Base-by-base conservation (phyloP, 2,113 vertebrate genomes). In the Megatriorchis doriae region DNA sequence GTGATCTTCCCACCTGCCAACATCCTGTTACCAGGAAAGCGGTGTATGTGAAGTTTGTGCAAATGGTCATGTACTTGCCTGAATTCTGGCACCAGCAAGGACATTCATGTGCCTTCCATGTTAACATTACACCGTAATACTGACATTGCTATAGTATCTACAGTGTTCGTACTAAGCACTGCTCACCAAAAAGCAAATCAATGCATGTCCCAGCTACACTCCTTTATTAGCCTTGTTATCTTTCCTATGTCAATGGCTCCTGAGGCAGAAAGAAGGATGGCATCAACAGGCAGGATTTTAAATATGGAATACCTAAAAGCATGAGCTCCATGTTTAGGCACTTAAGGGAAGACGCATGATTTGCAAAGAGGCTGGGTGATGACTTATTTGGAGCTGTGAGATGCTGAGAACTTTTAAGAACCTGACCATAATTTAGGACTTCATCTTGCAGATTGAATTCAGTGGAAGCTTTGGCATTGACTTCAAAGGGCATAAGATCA, bases 1-100 rank as follows among this genome's bases (percentile, higher is more conserved):
- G 81, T 97, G 96, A 95, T 96, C 93, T 93, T 82, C 87, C 84
- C 92, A 97, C 92, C 90, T 97, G 97, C 96, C 94, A 97, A 95
- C 95, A 97, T 96, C 95, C 87, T 85, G 70, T 80, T 95, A 93
- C 85, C 85, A 94, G 88, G 94, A 95, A 53, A 94, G 89, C 50
- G 8, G 66, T 31, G 65, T 67, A 58, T 88, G 85, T 80, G 79
- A 91, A 82, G 75, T 86, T 88, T 92, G 96, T 92, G 83, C 89
- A 90, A 96, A 93, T n/a, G 87, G 81, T 93, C 84, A 40, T 95
- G 94, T 38, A 94, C 88, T 81, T 95, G 68, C 81, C 81, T 79
- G 86, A 88, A 95, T 94, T 79, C 84, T 96, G 96, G 83, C 32
- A 9, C 82, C 75, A 58, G 79, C 34, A 58, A 61, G 71, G 93